Base-by-base conservation (phyloP, 1,140 invertebrate species). In the Choristoneura fumiferana region DNA sequence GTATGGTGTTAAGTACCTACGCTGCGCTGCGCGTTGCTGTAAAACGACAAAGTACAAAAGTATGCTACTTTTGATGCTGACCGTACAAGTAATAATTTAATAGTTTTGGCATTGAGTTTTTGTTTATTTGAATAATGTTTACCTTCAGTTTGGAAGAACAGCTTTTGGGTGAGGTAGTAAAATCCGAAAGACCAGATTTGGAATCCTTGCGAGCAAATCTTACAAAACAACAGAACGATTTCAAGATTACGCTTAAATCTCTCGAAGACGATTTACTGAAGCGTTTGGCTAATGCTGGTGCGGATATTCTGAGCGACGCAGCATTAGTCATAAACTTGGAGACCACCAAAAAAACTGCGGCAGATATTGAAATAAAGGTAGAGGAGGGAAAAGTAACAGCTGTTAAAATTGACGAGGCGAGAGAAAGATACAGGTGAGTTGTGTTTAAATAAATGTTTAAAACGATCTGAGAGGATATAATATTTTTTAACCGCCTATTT, bases 171-270 rank as follows among this genome's bases (percentile, higher is more conserved):
- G 96, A 97, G 89, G 97, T 98, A 8, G 97, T 99, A 0, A 97
- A 97, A 90, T 94, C 94, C 3, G 97, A 99, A 88, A 91, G 97
- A 69, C 97, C 97, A 0, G 97, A 99, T 86, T 90, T 98, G 12
- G 97, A 98, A 89, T 87, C 92, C 15, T 87, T 93, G 33, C 92
- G 93, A 64, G 90, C 91, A 3, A 92, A 95, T 43, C 84, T 99
- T 4, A 98, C 96, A 0, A 96, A 95, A 73, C 95, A 98, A 77
- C 97, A 99, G 78, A 99, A 98, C 75, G 94, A 95, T 68, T 98
- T 98, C 75, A 98, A 98, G 90, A 98, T 98, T 49, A 95, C 94
- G 0, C 86, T 99, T 1, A 99, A 98, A 81, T 92, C 92, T 57
- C 90, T 98, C 8, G 98, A 99, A 90, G 97, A 98, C 80, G 95